Percentiles rank a stretch among this genome's conserved stretches.
phyloP scores from a whole-genome alignment of 2,888 invertebrate genomes.

The Steinernema carpocapsae region DNA sequence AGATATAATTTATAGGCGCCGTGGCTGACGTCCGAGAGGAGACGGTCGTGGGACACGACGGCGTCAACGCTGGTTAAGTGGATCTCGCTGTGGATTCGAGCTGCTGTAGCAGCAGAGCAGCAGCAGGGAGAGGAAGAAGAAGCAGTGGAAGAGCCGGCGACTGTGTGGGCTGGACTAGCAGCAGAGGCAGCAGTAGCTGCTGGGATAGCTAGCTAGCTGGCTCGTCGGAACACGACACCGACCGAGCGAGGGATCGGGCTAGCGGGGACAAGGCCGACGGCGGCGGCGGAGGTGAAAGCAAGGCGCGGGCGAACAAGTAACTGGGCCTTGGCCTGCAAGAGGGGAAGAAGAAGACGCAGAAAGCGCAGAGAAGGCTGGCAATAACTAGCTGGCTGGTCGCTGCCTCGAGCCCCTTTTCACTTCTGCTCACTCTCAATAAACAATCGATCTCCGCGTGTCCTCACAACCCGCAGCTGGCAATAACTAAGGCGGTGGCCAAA shows the following conservation, averaged over 20 bases:
- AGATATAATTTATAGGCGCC: slow-evolving; percentile 38
- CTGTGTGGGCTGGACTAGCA: no score
- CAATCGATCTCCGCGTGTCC: slow-evolving; percentile 16
- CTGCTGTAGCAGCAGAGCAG: slow-evolving; percentile 31
- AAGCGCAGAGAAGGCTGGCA: slow-evolving; percentile 27
- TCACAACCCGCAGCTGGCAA: slow-evolving; percentile 31
- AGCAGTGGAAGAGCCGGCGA: slow-evolving; percentile 8
- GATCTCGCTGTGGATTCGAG: background rate
- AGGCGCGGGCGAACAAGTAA: background rate
- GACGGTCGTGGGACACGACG: slow-evolving; percentile 30
- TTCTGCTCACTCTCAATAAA: slow-evolving; percentile 15
- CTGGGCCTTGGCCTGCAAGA: slow-evolving; percentile 8
- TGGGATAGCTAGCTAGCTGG: no score
- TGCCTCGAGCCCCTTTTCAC: background rate
- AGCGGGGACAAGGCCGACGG: background rate
- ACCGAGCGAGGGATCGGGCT: slow-evolving; percentile 2
- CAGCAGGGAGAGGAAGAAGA: slow-evolving; percentile 36
- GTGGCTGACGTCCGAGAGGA: background rate
- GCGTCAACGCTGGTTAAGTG: slow-evolving; percentile 36
- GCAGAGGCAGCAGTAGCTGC: no score
- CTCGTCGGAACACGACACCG: no score
- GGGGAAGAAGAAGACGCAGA: slow-evolving; percentile 13
- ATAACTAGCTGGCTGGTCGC: background rate
- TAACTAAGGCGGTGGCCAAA: slow-evolving; percentile 17
- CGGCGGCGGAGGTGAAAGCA: background rate